Evolutionary conservation across 2,888 invertebrate species (phyloP).

Genomic region (Archips xylosteana): DNA sequence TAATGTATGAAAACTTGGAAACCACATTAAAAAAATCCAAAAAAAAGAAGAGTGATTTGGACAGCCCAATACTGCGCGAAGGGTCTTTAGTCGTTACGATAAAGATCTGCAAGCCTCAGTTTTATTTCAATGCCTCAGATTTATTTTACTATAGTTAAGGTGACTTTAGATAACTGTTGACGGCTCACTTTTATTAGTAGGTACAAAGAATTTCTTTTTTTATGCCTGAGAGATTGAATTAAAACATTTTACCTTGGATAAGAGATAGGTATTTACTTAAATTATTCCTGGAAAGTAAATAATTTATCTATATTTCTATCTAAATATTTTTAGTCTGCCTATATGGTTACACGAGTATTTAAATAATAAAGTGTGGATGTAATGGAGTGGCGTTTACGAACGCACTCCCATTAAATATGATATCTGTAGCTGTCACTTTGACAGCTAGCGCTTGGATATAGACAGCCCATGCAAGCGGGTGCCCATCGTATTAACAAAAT

Average conservation of each 20-base stretch:
- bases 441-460: too few species aligned
- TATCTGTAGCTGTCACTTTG: too few species aligned
- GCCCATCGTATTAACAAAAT: too few species aligned
- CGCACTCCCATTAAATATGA: too few species aligned
- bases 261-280: background rate
- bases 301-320: background rate
- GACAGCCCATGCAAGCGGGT: too few species aligned
- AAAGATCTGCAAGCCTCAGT: slow-evolving; percentile 3
- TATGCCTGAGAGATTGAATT: background rate
- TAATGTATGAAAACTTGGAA: too few species aligned
- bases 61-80: background rate
- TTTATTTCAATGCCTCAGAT: slow-evolving; percentile 5
- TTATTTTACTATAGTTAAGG: background rate
- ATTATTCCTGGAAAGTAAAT: background rate
- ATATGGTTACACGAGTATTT: too few species aligned
- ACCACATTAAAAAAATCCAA: too few species aligned
- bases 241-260: background rate
- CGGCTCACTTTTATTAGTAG: background rate
- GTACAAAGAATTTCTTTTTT: background rate
- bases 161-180: background rate
- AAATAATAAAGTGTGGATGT: too few species aligned
- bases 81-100: background rate
- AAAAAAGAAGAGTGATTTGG: background rate
- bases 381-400: too few species aligned
- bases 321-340: too few species aligned